Evolutionary conservation across 2,888 invertebrate genomes (phyloP).

Genomic region (Drosophila robusta): DNA sequence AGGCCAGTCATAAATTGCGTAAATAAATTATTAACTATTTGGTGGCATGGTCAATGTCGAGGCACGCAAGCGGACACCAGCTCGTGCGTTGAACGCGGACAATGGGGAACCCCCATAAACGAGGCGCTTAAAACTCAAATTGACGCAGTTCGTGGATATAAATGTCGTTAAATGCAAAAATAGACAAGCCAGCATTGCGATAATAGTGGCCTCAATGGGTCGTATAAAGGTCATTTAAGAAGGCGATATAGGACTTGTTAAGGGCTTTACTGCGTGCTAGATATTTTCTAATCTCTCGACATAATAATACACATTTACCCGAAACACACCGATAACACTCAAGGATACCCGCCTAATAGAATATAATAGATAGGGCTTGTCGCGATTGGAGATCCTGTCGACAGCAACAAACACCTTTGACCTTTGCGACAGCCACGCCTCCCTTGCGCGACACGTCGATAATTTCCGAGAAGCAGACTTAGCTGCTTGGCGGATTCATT

Average conservation of each 20-base stretch:
- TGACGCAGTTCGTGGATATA: slow-evolving; percentile 46
- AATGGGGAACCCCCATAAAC: not conserved
- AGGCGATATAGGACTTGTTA: no score
- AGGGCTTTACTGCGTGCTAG: no score
- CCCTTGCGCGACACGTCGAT: slow-evolving; percentile 7
- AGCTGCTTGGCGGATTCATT: slow-evolving; percentile 31
- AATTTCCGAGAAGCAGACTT: slow-evolving; percentile 29
- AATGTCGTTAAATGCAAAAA: slow-evolving; percentile 45
- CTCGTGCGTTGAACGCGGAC: no score
- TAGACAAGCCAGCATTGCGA: slow-evolving; percentile 30
- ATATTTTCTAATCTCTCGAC: no score
- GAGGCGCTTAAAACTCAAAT: slow-evolving; percentile 43
- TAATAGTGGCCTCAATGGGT: slow-evolving; percentile 29
- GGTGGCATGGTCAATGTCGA: slow-evolving; percentile 29
- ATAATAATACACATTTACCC: no score
- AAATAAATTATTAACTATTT: slow-evolving; percentile 68
- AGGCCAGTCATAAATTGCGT: slow-evolving; percentile 69
- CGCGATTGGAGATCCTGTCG: not conserved
- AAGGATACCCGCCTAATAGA: not conserved
- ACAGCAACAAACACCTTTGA: not conserved
- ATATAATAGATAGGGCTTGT: not conserved
- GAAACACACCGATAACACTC: not conserved
- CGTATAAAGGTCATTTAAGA: slow-evolving; percentile 43
- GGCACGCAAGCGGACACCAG: slow-evolving; percentile 35
- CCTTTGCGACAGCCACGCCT: slow-evolving; percentile 35